Base-by-base conservation (phyloP, 2,113 vertebrate species). In the Oncorhynchus tshawytscha region DNA sequence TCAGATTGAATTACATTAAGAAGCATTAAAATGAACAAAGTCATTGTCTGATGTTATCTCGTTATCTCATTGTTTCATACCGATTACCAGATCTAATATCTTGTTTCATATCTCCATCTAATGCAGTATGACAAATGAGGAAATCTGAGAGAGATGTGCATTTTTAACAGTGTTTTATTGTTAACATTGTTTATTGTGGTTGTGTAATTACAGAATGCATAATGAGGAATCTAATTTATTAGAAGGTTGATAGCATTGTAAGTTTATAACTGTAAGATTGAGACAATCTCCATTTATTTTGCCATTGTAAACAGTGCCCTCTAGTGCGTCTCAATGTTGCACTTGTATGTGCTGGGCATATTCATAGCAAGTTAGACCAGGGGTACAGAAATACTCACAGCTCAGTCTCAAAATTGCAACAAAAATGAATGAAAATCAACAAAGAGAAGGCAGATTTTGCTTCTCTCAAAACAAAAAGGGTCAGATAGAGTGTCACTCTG, bases 141-240 rank as follows among this genome's bases (percentile, higher is more conserved):
- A 91, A 89, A 88, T 88, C 73, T 5, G 86, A 90, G 83, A 27
- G 88, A 70, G 86, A 87, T 85, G 89, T 83, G 89, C 86, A 85
- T 81, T 90, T 88, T 92, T 91, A 89, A 90, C 88, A 75, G 82
- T 88, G 87, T 90, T 91, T 91, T 18, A 84, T 82, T 90, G 89
- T 92, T 91, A 89, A 90, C 88, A 74, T 82, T 88, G 87, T 90
- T 91, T 90, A 92, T 91, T 89, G 88, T 87, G 85, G 88, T 87
- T 84, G 87, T 90, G 90, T 89, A 90, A 90, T 92, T 92, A 92
- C 85, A 89, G 88, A 92, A 86, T 87, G 84, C 87, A 90, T 91
- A 88, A 91, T 88, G 87, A 80, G 25, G 84, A 83, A 84, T 90
- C 78, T 88, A 82, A 91, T 90, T 91, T 88, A 91, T 92, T 90